Percentiles rank a stretch among this genome's conserved stretches.
These are phyloP conservation scores for Athene noctua DNA, from an alignment of 2,113 vertebrate genomes.

Conservation along the genomic window DNA sequence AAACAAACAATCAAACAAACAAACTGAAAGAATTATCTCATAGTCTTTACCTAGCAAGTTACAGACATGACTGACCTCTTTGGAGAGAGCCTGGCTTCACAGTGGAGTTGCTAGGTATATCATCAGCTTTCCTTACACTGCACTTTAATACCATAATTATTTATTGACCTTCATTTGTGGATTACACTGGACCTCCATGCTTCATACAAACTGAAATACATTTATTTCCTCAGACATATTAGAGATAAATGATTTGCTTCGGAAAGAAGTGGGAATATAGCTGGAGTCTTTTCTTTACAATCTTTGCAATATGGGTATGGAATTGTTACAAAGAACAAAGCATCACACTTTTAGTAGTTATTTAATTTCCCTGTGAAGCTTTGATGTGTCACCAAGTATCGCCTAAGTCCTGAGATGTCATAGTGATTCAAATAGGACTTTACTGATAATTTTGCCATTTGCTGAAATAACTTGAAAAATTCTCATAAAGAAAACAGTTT, in stretches of 20 bases:
- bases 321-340: constrained; percentile 22
- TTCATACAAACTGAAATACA: constrained; percentile 21
- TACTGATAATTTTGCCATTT: constrained; percentile 34
- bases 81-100: neutral
- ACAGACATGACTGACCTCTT: neutral
- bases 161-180: constrained; percentile 27
- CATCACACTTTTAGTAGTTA: neutral
- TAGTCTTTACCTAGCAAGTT: neutral
- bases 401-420: neutral
- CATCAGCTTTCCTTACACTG: neutral
- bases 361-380: neutral
- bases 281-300: constrained; percentile 32
- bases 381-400: neutral
- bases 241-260: neutral
- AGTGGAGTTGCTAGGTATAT: neutral
- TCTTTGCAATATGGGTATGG: neutral
- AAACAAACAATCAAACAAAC: neutral
- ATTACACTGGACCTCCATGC: neutral
- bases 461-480: constrained; percentile 22
- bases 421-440: neutral
- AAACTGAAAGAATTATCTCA: neutral
- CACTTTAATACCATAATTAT: neutral
- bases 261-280: neutral
- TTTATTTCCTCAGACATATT: neutral
- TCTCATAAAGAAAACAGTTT: neutral